Base-by-base conservation (phyloP, 2,888 invertebrate genomes). In the Unio pictorum region DNA sequence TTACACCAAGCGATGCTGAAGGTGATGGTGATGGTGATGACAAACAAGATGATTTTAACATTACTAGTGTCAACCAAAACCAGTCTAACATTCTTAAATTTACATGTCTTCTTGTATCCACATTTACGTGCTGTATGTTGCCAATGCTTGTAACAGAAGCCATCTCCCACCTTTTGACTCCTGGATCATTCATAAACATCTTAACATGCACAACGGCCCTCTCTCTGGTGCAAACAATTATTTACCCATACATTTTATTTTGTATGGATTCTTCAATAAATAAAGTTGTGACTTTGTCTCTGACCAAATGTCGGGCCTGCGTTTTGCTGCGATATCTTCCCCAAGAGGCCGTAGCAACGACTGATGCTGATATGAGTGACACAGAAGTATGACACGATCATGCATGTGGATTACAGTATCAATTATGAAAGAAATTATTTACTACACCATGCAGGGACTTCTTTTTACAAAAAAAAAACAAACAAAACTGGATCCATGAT, bases 241-340 rank as follows among this genome's bases (percentile, higher is more conserved):
- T 85, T 61, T 86, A 83, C 64, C 86, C 86, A 11, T 83, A 85
- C 64, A 78, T 86, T 18, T 75, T 86, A 62, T 81, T 83, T 60
- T 84, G 84, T 72, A 82, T 83, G 68, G 86, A 86, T 67, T 69
- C 69, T 20, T 71, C 72, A 61, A 80, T 85, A 26, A 81, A 84
- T 74, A 76, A 79, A 55, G 81, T 84, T 5, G 81, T 84, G 7
- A 76, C 80, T 45, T 72, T 70, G 26, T 75, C 78, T 15, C 72
- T 78, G 54, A 65, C 75, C 15, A 71, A 68, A 30, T 66, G 76
- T 4, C 75, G 77, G 18, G 64, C 61, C n/a, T 75, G 73, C 65
- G 71, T 79, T 20, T 73, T 79, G 64, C 72, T 68, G 30, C 62
- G 76, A 15, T 76, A 79, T 59, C 73, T 71, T 56, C 62, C 73